phyloP scores from a whole-genome alignment of 1,140 invertebrate genomes.

The Lepidurus arcticus region DNA sequence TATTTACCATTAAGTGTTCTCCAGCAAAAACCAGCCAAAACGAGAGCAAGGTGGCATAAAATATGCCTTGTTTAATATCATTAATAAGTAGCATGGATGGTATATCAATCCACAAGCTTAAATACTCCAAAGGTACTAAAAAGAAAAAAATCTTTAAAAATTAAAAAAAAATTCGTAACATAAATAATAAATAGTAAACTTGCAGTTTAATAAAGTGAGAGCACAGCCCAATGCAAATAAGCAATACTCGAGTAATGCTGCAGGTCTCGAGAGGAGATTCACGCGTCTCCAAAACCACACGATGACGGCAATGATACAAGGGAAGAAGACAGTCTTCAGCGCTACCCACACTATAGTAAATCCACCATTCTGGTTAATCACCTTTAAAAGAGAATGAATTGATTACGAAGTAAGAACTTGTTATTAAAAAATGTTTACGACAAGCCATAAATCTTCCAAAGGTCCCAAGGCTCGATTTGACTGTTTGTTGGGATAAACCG shows the following conservation, averaged over 20 bases:
- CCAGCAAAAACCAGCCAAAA: slow-evolving; percentile 99
- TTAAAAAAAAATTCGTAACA: slow-evolving; percentile 29
- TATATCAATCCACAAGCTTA: slow-evolving; percentile 83
- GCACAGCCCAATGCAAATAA: slow-evolving; percentile 76
- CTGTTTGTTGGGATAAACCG: slow-evolving; percentile 54
- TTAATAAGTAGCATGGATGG: slow-evolving; percentile 91
- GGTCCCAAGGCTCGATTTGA: slow-evolving; percentile 73
- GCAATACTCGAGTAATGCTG: slow-evolving; percentile 88
- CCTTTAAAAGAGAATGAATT: slow-evolving; percentile 45
- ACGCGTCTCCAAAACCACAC: slow-evolving; percentile 94
- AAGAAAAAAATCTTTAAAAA: slow-evolving; percentile 26
- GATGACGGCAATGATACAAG: slow-evolving; percentile 74
- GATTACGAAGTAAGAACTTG: not conserved
- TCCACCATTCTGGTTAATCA: slow-evolving; percentile 97
- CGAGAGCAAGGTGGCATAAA: slow-evolving; percentile 89
- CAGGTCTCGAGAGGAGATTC: slow-evolving; percentile 69
- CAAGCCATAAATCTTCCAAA: slow-evolving; percentile 72
- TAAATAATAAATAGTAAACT: slow-evolving; percentile 41
- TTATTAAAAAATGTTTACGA: slow-evolving; percentile 49
- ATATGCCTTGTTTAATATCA: slow-evolving; percentile 94
- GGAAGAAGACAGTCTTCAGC: slow-evolving; percentile 91
- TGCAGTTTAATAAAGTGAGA: slow-evolving; percentile 79
- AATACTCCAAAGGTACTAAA: slow-evolving; percentile 84
- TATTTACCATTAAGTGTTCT: slow-evolving; percentile 82
- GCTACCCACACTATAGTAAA: slow-evolving; percentile 96